These are phyloP conservation scores for Elymnias hypermnestra DNA, from an alignment of 1,140 invertebrate species.

Conservation along the genomic window DNA sequence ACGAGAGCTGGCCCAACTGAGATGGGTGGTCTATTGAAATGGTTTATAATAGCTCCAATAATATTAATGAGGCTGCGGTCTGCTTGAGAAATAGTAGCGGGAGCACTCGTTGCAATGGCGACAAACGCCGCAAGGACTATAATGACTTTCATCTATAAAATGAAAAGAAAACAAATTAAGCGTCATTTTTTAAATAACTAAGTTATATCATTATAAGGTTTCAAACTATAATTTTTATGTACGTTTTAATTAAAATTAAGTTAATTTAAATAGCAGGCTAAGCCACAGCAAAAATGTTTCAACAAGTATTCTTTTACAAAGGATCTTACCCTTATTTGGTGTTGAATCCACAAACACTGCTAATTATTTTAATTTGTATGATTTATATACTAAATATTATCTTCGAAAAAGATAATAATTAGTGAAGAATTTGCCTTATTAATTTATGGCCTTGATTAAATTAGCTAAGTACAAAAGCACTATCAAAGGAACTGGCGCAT, in stretches of 20 bases:
- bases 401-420: neutral
- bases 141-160: neutral
- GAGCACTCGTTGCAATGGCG: neutral
- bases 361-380: neutral
- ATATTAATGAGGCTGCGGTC: neutral
- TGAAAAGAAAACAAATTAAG: neutral
- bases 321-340: neutral
- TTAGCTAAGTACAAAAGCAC: neutral
- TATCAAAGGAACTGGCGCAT: neutral
- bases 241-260: no score
- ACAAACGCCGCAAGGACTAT: neutral
- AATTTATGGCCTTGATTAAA: constrained; percentile 3
- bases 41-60: neutral
- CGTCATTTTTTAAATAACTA: no score
- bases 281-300: no score
- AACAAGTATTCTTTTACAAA: neutral
- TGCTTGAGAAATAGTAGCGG: neutral
- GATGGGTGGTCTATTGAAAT: neutral
- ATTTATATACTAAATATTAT: constrained; percentile 3
- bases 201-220: no score
- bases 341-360: neutral
- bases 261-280: no score
- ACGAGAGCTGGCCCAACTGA: neutral
- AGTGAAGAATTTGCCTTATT: neutral
- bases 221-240: no score